Conservation (phyloP, 2,797 vertebrate species). For the Pangasius macronema region DNA sequence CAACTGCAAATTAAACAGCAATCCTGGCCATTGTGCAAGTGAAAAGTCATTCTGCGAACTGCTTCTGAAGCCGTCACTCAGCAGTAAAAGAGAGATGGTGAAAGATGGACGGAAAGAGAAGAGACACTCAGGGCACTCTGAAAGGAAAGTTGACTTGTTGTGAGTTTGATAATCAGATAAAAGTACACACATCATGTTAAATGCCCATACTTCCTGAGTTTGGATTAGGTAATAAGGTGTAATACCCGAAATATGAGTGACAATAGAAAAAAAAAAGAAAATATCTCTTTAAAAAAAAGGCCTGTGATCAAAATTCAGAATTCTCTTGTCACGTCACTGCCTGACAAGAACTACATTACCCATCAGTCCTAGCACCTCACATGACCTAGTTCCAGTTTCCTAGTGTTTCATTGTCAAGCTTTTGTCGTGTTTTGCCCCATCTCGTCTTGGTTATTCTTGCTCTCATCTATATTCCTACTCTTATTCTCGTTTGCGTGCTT, state of each 20-base stretch:
- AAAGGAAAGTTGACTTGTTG: background rate
- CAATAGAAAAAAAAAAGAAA: background rate
- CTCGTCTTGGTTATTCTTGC: background rate
- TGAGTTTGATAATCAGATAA: conserved; percentile 34
- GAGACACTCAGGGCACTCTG: background rate
- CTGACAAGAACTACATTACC: background rate
- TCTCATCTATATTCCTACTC: background rate
- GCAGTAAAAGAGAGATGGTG: conserved; percentile 37
- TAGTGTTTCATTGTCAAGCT: background rate
- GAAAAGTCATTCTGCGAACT: conserved; percentile 54
- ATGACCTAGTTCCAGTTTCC: background rate
- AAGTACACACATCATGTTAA: conserved; percentile 33
- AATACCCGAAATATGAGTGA: background rate
- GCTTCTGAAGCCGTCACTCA: conserved; percentile 51
- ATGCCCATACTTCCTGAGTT: background rate
- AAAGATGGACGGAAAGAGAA: conserved; percentile 23
- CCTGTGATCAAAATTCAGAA: background rate
- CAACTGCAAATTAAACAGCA: conserved; percentile 62
- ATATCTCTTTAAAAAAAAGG: background rate
- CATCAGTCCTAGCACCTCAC: background rate
- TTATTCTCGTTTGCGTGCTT: no score
- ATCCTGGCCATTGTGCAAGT: conserved; percentile 58
- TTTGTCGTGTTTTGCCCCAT: background rate
- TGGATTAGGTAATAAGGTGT: background rate
- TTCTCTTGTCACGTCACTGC: background rate